phyloP scores from a whole-genome alignment of 2,113 vertebrate species.

The Acanthisitta chloris region DNA sequence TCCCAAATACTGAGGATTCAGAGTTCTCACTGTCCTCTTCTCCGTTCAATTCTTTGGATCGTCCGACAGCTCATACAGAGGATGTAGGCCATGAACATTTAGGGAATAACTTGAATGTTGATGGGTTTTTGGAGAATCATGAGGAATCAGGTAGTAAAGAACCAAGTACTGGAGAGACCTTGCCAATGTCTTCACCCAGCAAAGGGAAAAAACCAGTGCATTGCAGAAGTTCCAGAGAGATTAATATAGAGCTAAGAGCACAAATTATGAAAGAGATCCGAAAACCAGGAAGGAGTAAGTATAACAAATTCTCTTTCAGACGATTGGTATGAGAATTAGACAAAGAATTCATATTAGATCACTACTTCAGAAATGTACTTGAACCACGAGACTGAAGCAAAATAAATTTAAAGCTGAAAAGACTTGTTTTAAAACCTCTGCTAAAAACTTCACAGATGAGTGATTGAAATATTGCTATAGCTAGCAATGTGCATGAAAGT shows the following conservation, averaged over 20 bases:
- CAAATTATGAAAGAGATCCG: slow-evolving; percentile 94
- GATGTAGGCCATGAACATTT: slow-evolving; percentile 67
- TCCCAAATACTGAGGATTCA: slow-evolving; percentile 61
- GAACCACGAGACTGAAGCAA: not conserved
- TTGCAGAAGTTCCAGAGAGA: slow-evolving; percentile 81
- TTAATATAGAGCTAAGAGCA: slow-evolving; percentile 86
- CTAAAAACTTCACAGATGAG: not conserved
- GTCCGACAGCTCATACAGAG: slow-evolving; percentile 69
- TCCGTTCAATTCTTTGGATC: slow-evolving; percentile 64
- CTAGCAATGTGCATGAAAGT: not conserved
- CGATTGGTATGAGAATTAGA: not conserved
- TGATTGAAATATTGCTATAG: not conserved
- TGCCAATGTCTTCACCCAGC: slow-evolving; percentile 74
- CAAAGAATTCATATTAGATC: not conserved
- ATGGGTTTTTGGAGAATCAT: slow-evolving; percentile 65
- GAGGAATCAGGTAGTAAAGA: slow-evolving; percentile 69
- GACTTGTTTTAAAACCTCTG: not conserved
- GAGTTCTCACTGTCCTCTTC: slow-evolving; percentile 67
- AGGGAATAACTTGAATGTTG: slow-evolving; percentile 68
- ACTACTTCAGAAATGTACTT: not conserved
- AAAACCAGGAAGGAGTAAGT: slow-evolving; percentile 94
- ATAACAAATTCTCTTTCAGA: not conserved
- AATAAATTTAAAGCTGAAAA: not conserved
- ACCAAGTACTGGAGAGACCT: slow-evolving; percentile 59
- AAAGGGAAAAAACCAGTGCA: slow-evolving; percentile 82